Evolutionary conservation across 2,113 vertebrate species (phyloP).

Genomic region (Thalassarche chlororhynchos): DNA sequence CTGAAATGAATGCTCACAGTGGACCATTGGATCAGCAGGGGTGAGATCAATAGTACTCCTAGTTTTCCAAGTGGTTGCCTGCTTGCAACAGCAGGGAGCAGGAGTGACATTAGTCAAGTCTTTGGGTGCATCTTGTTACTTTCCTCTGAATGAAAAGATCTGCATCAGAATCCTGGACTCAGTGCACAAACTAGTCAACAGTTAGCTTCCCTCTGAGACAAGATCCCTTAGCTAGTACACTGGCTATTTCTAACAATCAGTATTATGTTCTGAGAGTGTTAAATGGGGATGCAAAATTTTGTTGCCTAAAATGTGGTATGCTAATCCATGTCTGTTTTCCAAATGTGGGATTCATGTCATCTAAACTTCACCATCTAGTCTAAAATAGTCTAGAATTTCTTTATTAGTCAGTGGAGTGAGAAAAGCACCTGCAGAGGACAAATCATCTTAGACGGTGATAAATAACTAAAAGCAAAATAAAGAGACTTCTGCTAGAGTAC

Average conservation of each 20-base stretch:
- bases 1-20: slow-evolving; percentile 56
- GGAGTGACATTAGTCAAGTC: slow-evolving; percentile 12
- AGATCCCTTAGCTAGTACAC: not conserved
- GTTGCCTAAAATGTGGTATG: not conserved
- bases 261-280: not conserved
- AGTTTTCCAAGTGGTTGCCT: slow-evolving; percentile 51
- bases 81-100: slow-evolving; percentile 18
- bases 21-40: slow-evolving; percentile 51
- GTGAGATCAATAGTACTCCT: slow-evolving; percentile 43
- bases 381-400: not conserved
- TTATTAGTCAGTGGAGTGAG: not conserved
- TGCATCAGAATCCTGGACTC: not conserved
- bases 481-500: not conserved
- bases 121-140: slow-evolving; percentile 39
- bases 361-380: not conserved
- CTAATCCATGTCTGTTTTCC: not conserved
- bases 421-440: not conserved
- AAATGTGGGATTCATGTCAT: not conserved
- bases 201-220: not conserved
- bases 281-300: not conserved
- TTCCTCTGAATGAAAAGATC: not conserved
- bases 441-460: not conserved
- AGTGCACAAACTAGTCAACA: not conserved
- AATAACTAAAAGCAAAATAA: slow-evolving; percentile 1
- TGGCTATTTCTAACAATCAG: not conserved